These are phyloP conservation scores for Andrena trimmerana DNA, from an alignment of 2,888 invertebrate genomes.

Conservation along the genomic window DNA sequence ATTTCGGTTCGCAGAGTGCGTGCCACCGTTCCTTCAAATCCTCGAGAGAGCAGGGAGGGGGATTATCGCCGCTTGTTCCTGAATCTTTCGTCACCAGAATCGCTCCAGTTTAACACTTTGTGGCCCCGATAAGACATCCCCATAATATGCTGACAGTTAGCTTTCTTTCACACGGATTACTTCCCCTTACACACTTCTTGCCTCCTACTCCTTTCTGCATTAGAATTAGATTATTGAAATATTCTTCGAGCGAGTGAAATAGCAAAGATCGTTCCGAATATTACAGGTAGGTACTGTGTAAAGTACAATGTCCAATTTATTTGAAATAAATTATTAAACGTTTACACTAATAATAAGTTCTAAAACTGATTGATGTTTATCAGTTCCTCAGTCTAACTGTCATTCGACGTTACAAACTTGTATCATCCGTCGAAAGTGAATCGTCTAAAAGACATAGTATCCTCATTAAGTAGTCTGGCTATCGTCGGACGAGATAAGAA, in stretches of 20 bases:
- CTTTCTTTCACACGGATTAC: neutral
- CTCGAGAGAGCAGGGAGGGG: slow-evolving; percentile 43
- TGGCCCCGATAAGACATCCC: neutral
- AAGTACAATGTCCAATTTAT: too few relatives aligned
- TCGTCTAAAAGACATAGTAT: neutral
- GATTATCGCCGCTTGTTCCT: slow-evolving; percentile 37
- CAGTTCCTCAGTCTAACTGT: neutral
- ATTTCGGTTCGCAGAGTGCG: slow-evolving; percentile 46
- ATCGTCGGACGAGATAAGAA: slow-evolving; percentile 38
- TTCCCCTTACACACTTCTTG: neutral
- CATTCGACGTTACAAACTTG: neutral
- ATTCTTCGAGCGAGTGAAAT: neutral
- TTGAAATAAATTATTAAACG: too few relatives aligned
- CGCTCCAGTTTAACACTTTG: slow-evolving; percentile 18
- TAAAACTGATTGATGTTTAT: too few relatives aligned
- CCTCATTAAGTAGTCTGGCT: slow-evolving; percentile 19
- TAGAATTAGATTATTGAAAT: neutral
- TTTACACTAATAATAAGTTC: too few relatives aligned
- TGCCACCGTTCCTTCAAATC: slow-evolving; percentile 53
- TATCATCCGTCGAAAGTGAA: neutral
- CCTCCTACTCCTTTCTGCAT: neutral
- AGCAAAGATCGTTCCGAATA: neutral
- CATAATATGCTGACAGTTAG: neutral
- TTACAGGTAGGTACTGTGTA: too few relatives aligned
- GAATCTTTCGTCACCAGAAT: slow-evolving; percentile 16